A percentile compares a stretch with the other conserved stretches of the same genome.
These are phyloP conservation scores for Syrrhaptes paradoxus DNA, from an alignment of 2,113 vertebrate genomes.

Conservation along the genomic window DNA sequence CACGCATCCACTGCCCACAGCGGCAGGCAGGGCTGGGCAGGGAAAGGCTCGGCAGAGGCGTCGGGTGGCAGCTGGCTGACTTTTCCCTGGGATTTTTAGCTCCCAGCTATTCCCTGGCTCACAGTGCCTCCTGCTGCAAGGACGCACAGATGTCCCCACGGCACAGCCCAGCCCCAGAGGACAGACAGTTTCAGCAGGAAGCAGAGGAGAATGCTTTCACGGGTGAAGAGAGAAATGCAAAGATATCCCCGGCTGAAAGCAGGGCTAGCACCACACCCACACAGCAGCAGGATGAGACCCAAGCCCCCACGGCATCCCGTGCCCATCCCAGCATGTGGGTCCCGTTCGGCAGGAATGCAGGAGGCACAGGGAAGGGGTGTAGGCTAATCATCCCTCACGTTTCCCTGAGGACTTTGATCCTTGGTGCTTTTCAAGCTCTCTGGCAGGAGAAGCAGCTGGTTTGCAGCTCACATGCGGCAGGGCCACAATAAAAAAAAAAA, in stretches of 20 bases:
- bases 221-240: background rate
- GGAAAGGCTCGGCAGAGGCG: background rate
- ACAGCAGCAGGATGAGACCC: background rate
- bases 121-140: conserved; percentile 61
- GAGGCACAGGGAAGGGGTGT: background rate
- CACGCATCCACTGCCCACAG: background rate
- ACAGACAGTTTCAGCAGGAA: background rate
- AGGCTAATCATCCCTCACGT: background rate
- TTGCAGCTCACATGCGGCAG: background rate
- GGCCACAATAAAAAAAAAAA: background rate
- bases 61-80: background rate
- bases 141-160: background rate
- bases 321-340: fast-evolving
- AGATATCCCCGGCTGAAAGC: background rate
- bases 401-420: conserved; percentile 56
- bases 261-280: background rate
- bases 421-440: background rate
- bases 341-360: background rate
- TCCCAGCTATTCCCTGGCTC: background rate
- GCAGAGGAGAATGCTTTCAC: background rate
- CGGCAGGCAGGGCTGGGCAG: background rate
- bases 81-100: background rate
- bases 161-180: background rate
- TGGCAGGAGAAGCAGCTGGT: background rate
- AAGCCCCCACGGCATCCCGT: background rate